These are phyloP conservation scores for Drosophila mojavensis DNA, from an alignment of 1,140 invertebrate species.

Conservation along the genomic window DNA sequence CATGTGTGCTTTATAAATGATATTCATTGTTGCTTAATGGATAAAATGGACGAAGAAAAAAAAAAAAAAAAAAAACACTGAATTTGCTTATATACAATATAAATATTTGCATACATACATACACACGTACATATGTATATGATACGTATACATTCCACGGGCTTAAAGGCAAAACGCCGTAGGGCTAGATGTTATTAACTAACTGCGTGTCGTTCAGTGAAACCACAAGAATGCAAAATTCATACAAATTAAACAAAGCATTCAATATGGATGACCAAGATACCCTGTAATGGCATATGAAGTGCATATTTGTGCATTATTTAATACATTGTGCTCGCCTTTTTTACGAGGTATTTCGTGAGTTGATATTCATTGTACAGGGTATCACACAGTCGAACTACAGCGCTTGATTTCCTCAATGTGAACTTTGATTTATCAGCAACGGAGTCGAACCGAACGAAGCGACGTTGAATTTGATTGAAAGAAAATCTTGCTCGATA, in stretches of 20 bases:
- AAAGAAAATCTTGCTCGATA: constrained; percentile 9
- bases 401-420: neutral
- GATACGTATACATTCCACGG: too few species aligned
- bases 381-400: neutral
- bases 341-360: neutral
- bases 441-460: neutral
- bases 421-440: constrained; percentile 11
- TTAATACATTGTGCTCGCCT: too few species aligned
- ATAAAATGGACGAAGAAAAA: neutral
- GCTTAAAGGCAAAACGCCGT: too few species aligned
- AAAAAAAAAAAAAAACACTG: neutral
- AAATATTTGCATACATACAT: neutral
- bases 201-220: neutral
- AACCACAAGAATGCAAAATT: constrained; percentile 6
- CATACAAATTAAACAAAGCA: neutral
- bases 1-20: constrained; percentile 6
- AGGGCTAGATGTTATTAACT: too few species aligned
- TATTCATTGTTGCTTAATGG: constrained; percentile 17
- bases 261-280: neutral
- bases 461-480: constrained; percentile 8
- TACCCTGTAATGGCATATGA: too few species aligned
- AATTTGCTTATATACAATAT: neutral
- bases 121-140: too few species aligned
- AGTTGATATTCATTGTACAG: neutral
- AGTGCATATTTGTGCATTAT: too few species aligned